A percentile compares a stretch with the other conserved stretches of the same genome.
Conservation (phyloP, 1,140 invertebrate genomes). For the Helicoverpa armigera region DNA sequence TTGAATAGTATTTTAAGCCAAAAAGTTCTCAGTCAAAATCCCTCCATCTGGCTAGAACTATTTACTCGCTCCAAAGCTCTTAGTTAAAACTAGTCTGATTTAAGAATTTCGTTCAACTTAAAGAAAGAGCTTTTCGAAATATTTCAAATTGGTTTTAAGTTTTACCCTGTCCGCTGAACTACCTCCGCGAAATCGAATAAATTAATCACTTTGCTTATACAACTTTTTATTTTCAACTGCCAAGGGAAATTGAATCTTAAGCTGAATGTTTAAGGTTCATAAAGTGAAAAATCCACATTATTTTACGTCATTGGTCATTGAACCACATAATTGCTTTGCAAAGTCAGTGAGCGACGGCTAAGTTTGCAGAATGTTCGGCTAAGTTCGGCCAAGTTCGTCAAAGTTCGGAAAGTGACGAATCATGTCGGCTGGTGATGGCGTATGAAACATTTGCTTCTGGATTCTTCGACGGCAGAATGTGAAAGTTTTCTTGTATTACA, state of each 20-base stretch:
- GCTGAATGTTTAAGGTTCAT: constrained; percentile 6
- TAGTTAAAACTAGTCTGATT: no score
- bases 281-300: background rate
- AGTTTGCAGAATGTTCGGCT: constrained; percentile 39
- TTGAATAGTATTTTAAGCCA: no score
- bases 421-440: constrained; percentile 37
- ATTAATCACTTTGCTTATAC: constrained; percentile 43
- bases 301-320: constrained; percentile 45
- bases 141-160: background rate
- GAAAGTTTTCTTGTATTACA: background rate
- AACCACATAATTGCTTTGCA: constrained; percentile 53
- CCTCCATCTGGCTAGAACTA: no score
- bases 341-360: constrained; percentile 44
- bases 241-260: constrained; percentile 8
- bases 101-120: background rate
- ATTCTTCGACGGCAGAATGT: background rate
- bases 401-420: constrained; percentile 46
- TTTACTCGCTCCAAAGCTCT: no score
- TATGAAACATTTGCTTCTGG: background rate
- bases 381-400: constrained; percentile 29
- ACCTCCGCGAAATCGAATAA: background rate
- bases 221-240: constrained; percentile 19
- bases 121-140: background rate
- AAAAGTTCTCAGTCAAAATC: no score
- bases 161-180: background rate